These are phyloP conservation scores for Dufourea novaeangliae DNA, from an alignment of 1,140 invertebrate species.

Conservation along the genomic window DNA sequence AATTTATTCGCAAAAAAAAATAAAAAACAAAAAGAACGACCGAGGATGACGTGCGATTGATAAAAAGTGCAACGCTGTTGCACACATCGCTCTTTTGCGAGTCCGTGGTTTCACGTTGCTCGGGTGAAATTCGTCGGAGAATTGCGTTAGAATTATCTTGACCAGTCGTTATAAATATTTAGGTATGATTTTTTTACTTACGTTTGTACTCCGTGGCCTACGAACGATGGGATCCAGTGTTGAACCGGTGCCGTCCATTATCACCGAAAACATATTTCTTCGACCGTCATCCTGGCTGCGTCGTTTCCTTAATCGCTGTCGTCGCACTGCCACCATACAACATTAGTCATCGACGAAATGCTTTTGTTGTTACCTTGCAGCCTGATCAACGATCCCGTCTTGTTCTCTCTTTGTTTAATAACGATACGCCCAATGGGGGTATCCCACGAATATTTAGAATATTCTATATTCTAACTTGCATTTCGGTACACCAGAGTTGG, in stretches of 20 bases:
- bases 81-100: too few relatives aligned
- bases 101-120: too few relatives aligned
- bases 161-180: too few relatives aligned
- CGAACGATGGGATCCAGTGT: not conserved
- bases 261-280: not conserved
- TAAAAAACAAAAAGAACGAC: too few relatives aligned
- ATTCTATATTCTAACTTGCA: too few relatives aligned
- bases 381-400: not conserved
- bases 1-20: not conserved
- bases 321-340: not conserved
- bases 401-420: not conserved
- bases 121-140: too few relatives aligned
- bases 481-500: too few relatives aligned
- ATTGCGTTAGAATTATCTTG: too few relatives aligned
- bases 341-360: not conserved
- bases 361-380: not conserved
- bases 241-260: not conserved
- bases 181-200: constrained; percentile 5
- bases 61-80: not conserved
- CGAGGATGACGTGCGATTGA: too few relatives aligned
- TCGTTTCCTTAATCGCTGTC: not conserved
- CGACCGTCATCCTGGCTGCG: not conserved
- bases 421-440: too few relatives aligned
- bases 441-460: too few relatives aligned
- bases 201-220: not conserved